Percentiles rank a stretch among this genome's conserved stretches.
phyloP scores from a whole-genome alignment of 2,888 invertebrate species.

The Asteroscopus sphinx region DNA sequence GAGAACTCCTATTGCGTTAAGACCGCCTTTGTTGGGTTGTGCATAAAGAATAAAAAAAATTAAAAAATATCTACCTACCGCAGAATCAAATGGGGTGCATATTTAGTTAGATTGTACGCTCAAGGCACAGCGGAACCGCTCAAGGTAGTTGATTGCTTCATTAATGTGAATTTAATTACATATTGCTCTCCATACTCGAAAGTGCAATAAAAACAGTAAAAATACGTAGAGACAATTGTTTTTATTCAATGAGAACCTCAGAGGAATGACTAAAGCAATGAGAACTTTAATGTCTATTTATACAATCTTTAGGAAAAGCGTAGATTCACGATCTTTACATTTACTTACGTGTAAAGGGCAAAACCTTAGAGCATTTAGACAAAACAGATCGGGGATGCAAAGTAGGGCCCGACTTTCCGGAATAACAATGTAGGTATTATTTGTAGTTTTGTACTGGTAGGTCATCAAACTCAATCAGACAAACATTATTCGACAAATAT shows the following conservation, averaged over 20 bases:
- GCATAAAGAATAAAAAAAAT: not conserved
- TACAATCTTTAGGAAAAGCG: constrained; percentile 20
- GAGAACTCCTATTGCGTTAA: too few relatives aligned
- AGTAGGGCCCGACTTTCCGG: too few relatives aligned
- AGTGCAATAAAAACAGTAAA: constrained; percentile 42
- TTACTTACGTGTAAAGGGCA: constrained; percentile 4
- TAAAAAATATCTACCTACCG: not conserved
- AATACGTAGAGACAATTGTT: constrained; percentile 20
- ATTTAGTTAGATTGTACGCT: constrained; percentile 22
- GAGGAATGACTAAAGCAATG: too few relatives aligned
- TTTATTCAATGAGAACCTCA: constrained; percentile 33
- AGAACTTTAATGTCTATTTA: constrained; percentile 22
- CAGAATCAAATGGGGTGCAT: constrained; percentile 23
- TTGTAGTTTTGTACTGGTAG: too few relatives aligned
- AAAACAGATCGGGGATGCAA: too few relatives aligned
- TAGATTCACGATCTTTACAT: constrained; percentile 32
- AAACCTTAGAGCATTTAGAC: too few relatives aligned
- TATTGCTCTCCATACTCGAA: constrained; percentile 36
- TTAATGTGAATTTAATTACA: constrained; percentile 30
- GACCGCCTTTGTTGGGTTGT: too few relatives aligned
- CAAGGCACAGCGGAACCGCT: too few relatives aligned
- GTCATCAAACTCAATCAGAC: too few relatives aligned
- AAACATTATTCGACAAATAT: too few relatives aligned
- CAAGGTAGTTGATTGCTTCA: constrained; percentile 29
- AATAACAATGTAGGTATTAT: too few relatives aligned